phyloP scores from a whole-genome alignment of 2,888 invertebrate genomes.

The Labia minor region DNA sequence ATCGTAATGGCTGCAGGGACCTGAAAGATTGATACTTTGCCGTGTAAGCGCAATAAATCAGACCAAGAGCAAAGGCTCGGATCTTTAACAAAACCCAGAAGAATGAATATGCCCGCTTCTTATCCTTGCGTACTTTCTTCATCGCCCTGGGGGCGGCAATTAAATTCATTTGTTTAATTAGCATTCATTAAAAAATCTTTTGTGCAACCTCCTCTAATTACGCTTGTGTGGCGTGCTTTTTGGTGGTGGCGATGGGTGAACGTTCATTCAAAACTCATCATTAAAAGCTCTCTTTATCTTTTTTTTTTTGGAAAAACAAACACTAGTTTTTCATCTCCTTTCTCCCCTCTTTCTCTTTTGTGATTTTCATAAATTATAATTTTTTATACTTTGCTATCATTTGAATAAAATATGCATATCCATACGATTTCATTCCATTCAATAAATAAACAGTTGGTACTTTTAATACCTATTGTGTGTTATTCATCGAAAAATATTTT shows the following conservation, averaged over 20 bases:
- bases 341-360: background rate
- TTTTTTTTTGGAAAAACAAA: background rate
- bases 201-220: background rate
- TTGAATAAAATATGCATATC: no score
- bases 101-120: no score
- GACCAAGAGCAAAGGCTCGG: background rate
- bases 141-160: background rate
- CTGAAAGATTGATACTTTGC: constrained; percentile 3
- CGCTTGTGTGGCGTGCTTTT: background rate
- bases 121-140: background rate
- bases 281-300: background rate
- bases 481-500: no score
- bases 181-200: constrained; percentile 13
- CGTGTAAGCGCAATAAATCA: background rate
- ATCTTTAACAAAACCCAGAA: background rate
- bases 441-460: no score
- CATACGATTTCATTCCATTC: no score
- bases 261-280: no score
- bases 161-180: constrained; percentile 13
- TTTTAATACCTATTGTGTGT: no score
- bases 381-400: no score
- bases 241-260: no score
- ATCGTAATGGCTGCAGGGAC: background rate
- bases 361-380: background rate
- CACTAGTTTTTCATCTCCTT: background rate